These are phyloP conservation scores for Pheosia gnoma DNA, from an alignment of 2,888 invertebrate genomes.

Conservation along the genomic window DNA sequence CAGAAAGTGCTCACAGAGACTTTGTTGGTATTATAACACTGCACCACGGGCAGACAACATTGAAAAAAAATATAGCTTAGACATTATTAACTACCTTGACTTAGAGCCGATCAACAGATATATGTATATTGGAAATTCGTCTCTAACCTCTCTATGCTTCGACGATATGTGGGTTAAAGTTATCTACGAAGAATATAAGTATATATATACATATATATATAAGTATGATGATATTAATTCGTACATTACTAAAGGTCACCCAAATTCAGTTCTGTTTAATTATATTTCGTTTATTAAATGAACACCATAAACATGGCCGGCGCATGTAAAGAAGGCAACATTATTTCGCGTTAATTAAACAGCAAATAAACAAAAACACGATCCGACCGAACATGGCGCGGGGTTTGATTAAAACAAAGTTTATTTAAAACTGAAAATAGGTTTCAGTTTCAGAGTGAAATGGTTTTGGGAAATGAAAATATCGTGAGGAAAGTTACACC, in stretches of 20 bases:
- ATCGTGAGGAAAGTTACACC: background rate
- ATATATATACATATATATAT: too few relatives aligned
- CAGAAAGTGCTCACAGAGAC: too few relatives aligned
- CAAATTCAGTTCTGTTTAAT: background rate
- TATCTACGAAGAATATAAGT: too few relatives aligned
- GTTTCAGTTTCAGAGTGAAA: background rate
- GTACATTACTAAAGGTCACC: background rate
- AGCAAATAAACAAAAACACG: constrained; percentile 32
- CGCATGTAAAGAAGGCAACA: constrained; percentile 31
- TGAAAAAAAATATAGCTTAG: too few relatives aligned
- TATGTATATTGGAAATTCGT: too few relatives aligned
- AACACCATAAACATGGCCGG: constrained; percentile 23
- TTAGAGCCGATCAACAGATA: too few relatives aligned
- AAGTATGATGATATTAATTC: too few relatives aligned
- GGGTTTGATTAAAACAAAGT: constrained; percentile 27
- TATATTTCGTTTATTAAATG: constrained; percentile 17
- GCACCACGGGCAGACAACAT: too few relatives aligned
- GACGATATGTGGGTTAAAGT: too few relatives aligned
- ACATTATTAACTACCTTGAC: too few relatives aligned
- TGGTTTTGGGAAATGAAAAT: constrained; percentile 2
- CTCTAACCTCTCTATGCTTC: too few relatives aligned
- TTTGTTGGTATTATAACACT: too few relatives aligned
- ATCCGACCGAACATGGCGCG: constrained; percentile 29
- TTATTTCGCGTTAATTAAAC: constrained; percentile 39
- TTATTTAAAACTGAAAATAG: background rate